These are phyloP conservation scores for Ashinkailepas kermadecensis DNA, from an alignment of 2,888 invertebrate species.

Conservation along the genomic window DNA sequence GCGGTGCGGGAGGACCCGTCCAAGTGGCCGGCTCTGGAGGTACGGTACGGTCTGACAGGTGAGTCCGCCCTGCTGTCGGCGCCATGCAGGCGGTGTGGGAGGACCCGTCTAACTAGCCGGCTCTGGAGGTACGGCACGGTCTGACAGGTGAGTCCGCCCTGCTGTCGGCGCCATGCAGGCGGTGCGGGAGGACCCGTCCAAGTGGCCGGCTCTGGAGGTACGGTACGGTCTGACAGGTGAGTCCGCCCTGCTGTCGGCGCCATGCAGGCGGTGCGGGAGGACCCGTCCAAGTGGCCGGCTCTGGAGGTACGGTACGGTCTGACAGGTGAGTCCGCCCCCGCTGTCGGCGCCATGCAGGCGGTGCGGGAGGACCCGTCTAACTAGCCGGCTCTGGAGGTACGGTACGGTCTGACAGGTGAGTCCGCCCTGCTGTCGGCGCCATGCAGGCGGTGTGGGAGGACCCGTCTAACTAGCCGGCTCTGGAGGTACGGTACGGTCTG, in stretches of 20 bases:
- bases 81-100: conserved; percentile 16
- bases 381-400: conserved; percentile 15
- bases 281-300: neutral
- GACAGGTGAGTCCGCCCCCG: neutral
- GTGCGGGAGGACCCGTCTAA: neutral
- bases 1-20: neutral
- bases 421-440: conserved; percentile 7
- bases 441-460: conserved; percentile 16
- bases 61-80: neutral
- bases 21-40: conserved; percentile 10
- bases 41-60: conserved; percentile 4
- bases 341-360: conserved; percentile 22
- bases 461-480: neutral
- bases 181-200: neutral
- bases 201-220: conserved; percentile 14
- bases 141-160: neutral
- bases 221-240: neutral
- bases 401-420: neutral
- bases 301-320: conserved; percentile 8
- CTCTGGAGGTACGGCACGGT: conserved; percentile 2
- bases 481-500: conserved; percentile 5
- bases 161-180: conserved; percentile 23
- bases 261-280: conserved; percentile 15
- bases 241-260: conserved; percentile 9
- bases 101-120: neutral